phyloP scores from a whole-genome alignment of 2,888 invertebrate species.

The Gnatocerus cornutus region DNA sequence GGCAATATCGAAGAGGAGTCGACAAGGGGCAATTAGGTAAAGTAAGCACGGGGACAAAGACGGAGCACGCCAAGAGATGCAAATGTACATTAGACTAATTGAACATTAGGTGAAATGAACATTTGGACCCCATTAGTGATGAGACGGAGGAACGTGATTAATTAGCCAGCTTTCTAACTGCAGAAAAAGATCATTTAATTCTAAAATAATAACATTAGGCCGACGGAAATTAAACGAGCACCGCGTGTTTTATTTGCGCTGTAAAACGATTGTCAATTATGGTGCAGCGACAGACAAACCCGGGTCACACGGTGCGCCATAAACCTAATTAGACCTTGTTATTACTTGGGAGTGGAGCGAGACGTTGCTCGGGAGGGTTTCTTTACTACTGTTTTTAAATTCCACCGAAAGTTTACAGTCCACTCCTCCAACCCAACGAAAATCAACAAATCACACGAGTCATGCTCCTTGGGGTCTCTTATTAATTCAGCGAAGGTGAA shows the following conservation, averaged over 20 bases:
- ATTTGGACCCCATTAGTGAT: slow-evolving; percentile 71
- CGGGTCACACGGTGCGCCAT: slow-evolving; percentile 52
- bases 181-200: slow-evolving; percentile 63
- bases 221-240: slow-evolving; percentile 56
- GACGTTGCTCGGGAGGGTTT: slow-evolving; percentile 15
- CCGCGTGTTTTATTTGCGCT: slow-evolving; percentile 54
- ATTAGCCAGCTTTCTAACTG: slow-evolving; percentile 65
- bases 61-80: slow-evolving; percentile 67
- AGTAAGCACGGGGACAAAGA: slow-evolving; percentile 67
- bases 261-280: slow-evolving; percentile 56
- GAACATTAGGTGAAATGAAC: slow-evolving; percentile 73
- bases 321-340: slow-evolving; percentile 54
- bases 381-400: slow-evolving; percentile 44
- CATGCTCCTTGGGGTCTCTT: slow-evolving; percentile 21
- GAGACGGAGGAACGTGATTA: slow-evolving; percentile 69
- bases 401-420: slow-evolving; percentile 30
- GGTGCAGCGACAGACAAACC: slow-evolving; percentile 50
- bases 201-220: slow-evolving; percentile 62
- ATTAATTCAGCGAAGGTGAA: slow-evolving; percentile 46
- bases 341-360: slow-evolving; percentile 30
- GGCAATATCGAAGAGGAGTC: slow-evolving; percentile 58
- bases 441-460: slow-evolving; percentile 5
- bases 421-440: slow-evolving; percentile 9
- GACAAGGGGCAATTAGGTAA: slow-evolving; percentile 69
- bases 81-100: slow-evolving; percentile 73